Conservation (phyloP, 2,888 invertebrate species). For the Onthophagus sagittarius region DNA sequence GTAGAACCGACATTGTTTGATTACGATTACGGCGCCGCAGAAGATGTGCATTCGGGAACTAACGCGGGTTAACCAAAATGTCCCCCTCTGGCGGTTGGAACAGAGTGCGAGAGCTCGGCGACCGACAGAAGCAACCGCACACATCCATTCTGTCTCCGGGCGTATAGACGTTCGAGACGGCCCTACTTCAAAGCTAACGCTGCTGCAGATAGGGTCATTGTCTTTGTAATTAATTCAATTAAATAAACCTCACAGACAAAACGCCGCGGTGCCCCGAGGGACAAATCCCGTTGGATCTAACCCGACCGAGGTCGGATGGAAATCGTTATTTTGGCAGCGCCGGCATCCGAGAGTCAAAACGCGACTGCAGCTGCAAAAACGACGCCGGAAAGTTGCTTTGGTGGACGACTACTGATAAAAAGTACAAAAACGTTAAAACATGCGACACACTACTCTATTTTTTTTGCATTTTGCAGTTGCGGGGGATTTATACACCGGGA, state of each 20-base stretch:
- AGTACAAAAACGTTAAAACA: not conserved
- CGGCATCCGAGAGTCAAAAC: constrained; percentile 1
- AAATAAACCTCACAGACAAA: constrained; percentile 23
- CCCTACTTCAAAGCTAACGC: not conserved
- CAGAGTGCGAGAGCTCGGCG: not conserved
- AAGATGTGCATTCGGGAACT: not conserved
- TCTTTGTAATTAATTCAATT: constrained; percentile 23
- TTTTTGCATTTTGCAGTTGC: not conserved
- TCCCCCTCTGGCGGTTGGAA: constrained; percentile 10
- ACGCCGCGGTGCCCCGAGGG: not conserved
- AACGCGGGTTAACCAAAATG: constrained; percentile 10
- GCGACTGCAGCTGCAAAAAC: not conserved
- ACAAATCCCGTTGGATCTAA: not conserved
- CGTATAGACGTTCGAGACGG: constrained; percentile 3
- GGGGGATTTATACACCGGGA: not conserved
- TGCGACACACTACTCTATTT: not conserved
- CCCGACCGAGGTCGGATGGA: not conserved
- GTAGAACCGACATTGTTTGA: not conserved
- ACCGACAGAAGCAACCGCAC: not conserved
- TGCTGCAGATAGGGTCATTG: constrained; percentile 13
- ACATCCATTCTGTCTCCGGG: not conserved
- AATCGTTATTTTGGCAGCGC: constrained; percentile 4
- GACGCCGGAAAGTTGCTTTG: not conserved
- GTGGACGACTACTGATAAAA: not conserved
- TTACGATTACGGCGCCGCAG: not conserved